Conservation (phyloP, 1,140 invertebrate genomes). For the Atopsyche davidsoni region DNA sequence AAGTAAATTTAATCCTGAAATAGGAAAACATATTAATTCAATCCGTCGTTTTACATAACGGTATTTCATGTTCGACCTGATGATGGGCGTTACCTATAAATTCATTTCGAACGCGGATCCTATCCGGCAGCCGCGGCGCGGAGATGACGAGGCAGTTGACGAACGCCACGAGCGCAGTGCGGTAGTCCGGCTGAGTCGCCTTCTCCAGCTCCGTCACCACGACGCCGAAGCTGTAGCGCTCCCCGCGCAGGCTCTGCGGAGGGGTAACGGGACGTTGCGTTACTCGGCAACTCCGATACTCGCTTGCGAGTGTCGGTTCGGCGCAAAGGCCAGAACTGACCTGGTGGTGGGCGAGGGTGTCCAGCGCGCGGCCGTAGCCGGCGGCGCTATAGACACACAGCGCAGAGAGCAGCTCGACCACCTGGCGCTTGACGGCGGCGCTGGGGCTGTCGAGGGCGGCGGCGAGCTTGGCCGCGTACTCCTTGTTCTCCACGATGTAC, state of each 20-base stretch:
- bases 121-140: slow-evolving; percentile 76
- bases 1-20: slow-evolving; percentile 74
- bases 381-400: slow-evolving; percentile 84
- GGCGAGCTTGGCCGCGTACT: slow-evolving; percentile 86
- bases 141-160: slow-evolving; percentile 94
- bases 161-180: slow-evolving; percentile 84
- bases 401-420: slow-evolving; percentile 83
- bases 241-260: slow-evolving; percentile 70
- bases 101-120: slow-evolving; percentile 84
- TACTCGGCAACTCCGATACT: no score
- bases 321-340: slow-evolving; percentile 43
- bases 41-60: neutral
- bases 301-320: no score
- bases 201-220: slow-evolving; percentile 81
- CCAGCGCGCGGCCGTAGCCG: slow-evolving; percentile 75
- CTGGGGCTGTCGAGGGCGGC: slow-evolving; percentile 81
- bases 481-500: slow-evolving; percentile 88
- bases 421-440: slow-evolving; percentile 83
- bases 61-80: neutral
- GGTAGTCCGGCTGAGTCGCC: slow-evolving; percentile 76
- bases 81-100: slow-evolving; percentile 74
- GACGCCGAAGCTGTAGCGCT: slow-evolving; percentile 81
- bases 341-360: slow-evolving; percentile 84
- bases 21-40: slow-evolving; percentile 34
- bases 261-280: no score